Evolutionary conservation across 2,113 vertebrate genomes (phyloP).

Genomic region (Aramus guarauna): DNA sequence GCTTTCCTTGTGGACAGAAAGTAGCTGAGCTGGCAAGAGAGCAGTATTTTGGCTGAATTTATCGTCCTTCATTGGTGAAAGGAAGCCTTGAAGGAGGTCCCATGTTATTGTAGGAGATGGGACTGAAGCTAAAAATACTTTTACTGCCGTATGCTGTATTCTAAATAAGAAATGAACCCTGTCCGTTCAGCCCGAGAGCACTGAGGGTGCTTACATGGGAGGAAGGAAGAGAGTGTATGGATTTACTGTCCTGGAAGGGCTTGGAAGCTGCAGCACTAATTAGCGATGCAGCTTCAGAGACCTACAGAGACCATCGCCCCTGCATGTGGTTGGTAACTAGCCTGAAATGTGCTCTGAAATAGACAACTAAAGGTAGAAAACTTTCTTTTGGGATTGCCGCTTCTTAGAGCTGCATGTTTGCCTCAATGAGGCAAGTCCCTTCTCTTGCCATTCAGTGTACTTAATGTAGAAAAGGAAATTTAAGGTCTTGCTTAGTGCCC

Average conservation of each 20-base stretch:
- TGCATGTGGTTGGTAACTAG: not conserved
- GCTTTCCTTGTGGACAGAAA: not conserved
- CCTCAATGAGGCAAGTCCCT: not conserved
- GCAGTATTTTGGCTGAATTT: not conserved
- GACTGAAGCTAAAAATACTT: conserved; percentile 32
- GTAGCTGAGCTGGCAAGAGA: conserved; percentile 9
- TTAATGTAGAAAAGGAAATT: not conserved
- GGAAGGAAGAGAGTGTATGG: not conserved
- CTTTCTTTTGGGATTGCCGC: not conserved
- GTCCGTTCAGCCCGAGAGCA: not conserved
- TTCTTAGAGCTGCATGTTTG: not conserved
- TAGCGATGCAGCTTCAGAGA: not conserved
- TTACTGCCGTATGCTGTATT: not conserved
- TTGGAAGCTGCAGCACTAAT: not conserved
- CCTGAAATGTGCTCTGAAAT: not conserved
- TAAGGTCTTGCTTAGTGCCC: not conserved
- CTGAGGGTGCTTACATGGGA: not conserved
- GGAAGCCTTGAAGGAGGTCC: not conserved
- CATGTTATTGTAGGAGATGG: not conserved
- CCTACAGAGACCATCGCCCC: not conserved
- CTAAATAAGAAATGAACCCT: not conserved
- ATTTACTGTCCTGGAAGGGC: not conserved
- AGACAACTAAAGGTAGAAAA: not conserved
- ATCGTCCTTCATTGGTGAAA: not conserved
- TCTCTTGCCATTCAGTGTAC: not conserved